Percentiles rank a stretch among this genome's conserved stretches.
phyloP scores from a whole-genome alignment of 1,140 invertebrate species.

The Heliconius hermathena region DNA sequence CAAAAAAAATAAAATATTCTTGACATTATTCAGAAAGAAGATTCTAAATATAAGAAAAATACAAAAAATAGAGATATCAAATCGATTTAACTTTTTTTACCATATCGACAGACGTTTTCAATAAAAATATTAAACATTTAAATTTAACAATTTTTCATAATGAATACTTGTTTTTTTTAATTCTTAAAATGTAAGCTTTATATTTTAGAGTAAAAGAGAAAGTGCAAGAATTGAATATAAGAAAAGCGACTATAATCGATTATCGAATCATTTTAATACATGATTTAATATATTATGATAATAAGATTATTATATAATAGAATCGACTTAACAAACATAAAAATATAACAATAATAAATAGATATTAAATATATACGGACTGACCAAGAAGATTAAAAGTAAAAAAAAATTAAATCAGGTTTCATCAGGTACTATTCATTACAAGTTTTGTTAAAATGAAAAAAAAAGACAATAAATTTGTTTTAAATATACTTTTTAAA shows the following conservation, averaged over 20 bases:
- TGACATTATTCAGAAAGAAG: neutral
- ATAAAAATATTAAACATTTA: neutral
- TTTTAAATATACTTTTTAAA: too few relatives aligned
- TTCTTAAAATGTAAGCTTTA: neutral
- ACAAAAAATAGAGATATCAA: neutral
- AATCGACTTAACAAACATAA: neutral
- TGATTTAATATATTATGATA: neutral
- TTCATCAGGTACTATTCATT: neutral
- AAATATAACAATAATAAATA: neutral
- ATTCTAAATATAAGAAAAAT: neutral
- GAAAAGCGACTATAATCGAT: neutral
- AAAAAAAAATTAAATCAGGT: neutral
- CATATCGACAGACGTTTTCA: neutral
- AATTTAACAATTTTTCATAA: neutral
- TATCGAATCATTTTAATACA: neutral
- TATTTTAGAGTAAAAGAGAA: neutral
- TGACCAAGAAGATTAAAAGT: neutral
- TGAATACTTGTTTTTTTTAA: neutral
- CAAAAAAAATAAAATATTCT: too few relatives aligned
- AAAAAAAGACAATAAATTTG: neutral
- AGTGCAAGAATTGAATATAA: conserved; percentile 13
- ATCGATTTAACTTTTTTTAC: neutral
- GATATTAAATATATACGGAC: neutral
- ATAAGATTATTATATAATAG: neutral
- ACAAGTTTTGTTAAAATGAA: neutral